Percentiles rank a stretch among this genome's conserved stretches.
Evolutionary conservation across 2,113 vertebrate genomes (phyloP).

Genomic region (Vombatus ursinus): DNA sequence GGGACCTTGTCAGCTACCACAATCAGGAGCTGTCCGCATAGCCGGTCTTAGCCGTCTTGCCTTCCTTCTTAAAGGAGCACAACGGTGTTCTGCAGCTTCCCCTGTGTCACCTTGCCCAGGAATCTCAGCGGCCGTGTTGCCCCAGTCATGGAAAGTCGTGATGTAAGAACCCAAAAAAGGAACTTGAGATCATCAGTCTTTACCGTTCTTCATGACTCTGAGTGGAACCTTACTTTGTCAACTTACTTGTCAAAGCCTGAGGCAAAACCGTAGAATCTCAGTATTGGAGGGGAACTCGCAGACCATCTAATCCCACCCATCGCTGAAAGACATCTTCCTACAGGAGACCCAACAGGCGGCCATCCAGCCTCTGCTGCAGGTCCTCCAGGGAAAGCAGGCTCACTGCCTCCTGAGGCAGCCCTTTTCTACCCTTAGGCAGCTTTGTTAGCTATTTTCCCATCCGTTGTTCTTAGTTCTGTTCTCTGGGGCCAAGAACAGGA

Average conservation of each 20-base stretch:
- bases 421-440: not conserved
- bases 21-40: not conserved
- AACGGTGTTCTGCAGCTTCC: not conserved
- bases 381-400: not conserved
- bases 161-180: no score
- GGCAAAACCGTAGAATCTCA: not conserved
- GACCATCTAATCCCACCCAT: not conserved
- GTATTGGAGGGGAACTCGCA: not conserved
- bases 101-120: not conserved
- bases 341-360: not conserved
- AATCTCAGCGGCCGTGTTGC: not conserved
- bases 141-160: not conserved
- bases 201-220: constrained; percentile 15
- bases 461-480: not conserved
- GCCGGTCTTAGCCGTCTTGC: not conserved
- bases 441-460: not conserved
- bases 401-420: not conserved
- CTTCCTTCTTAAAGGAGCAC: not conserved
- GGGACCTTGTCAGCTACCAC: not conserved
- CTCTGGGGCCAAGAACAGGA: not conserved
- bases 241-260: constrained; percentile 31
- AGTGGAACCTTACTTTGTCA: not conserved
- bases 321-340: not conserved
- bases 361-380: not conserved
- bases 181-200: not conserved